Conservation (phyloP, 2,888 invertebrate species). For the Norana najaformis region DNA sequence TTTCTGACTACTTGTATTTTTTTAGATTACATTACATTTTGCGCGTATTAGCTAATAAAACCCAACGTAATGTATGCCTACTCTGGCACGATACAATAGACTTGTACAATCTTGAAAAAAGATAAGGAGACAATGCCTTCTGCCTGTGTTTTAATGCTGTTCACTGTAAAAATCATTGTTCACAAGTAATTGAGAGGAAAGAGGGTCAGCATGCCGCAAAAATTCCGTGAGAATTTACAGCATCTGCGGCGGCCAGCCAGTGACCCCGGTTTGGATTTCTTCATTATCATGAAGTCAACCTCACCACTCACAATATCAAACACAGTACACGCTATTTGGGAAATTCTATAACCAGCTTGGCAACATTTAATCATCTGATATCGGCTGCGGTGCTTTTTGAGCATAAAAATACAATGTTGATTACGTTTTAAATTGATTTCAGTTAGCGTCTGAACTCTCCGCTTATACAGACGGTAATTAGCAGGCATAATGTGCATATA, state of each 20-base stretch:
- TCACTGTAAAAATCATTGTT: background rate
- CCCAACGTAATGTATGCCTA: too few relatives aligned
- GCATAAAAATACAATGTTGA: background rate
- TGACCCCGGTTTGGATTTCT: background rate
- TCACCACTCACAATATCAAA: too few relatives aligned
- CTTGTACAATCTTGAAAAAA: background rate
- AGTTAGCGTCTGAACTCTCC: background rate
- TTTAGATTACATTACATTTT: too few relatives aligned
- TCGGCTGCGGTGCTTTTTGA: too few relatives aligned
- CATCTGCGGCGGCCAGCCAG: background rate
- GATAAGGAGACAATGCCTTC: background rate
- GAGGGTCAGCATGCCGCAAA: background rate
- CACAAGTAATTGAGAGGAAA: background rate
- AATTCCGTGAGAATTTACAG: background rate
- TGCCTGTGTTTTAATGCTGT: background rate
- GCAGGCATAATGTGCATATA: background rate
- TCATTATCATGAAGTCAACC: background rate
- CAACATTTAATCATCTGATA: background rate
- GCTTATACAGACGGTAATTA: background rate
- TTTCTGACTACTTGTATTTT: too few relatives aligned
- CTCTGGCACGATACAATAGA: too few relatives aligned
- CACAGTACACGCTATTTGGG: background rate
- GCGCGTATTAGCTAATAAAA: too few relatives aligned
- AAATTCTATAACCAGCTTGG: background rate
- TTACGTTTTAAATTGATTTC: background rate